Evolutionary conservation across 2,888 invertebrate species (phyloP).

Genomic region (Ornithoptera priamus): DNA sequence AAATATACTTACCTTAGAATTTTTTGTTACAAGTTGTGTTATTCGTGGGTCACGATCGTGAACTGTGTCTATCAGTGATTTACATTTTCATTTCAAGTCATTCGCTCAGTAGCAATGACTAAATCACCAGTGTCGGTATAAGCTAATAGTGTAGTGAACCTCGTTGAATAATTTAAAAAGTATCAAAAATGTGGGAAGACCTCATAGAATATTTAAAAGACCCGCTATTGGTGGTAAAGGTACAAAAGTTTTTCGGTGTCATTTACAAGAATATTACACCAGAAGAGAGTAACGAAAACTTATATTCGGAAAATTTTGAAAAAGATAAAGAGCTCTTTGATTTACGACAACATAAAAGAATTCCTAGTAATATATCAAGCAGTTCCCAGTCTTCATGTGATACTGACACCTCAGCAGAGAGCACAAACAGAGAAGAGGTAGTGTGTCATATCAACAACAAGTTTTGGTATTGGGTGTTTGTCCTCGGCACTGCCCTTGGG

Average conservation of each 20-base stretch:
- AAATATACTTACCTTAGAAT: too few relatives aligned
- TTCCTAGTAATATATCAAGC: constrained; percentile 64
- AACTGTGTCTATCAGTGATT: neutral
- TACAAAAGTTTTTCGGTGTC: constrained; percentile 90
- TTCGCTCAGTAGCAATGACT: constrained; percentile 7
- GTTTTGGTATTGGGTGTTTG: constrained; percentile 92
- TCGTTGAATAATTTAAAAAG: neutral
- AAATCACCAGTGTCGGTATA: constrained; percentile 9
- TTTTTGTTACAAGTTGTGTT: too few relatives aligned
- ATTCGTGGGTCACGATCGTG: too few relatives aligned
- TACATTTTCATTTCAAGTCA: neutral
- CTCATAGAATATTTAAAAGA: constrained; percentile 85
- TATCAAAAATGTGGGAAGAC: constrained; percentile 61
- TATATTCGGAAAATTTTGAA: constrained; percentile 54
- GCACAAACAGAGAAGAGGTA: constrained; percentile 55
- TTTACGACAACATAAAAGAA: constrained; percentile 59
- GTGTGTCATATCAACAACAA: constrained; percentile 82
- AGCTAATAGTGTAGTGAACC: constrained; percentile 3
- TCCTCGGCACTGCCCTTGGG: constrained; percentile 91
- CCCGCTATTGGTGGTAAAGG: constrained; percentile 86
- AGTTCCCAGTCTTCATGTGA: constrained; percentile 67
- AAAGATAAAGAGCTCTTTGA: constrained; percentile 49
- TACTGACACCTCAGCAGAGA: constrained; percentile 62
- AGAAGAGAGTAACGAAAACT: constrained; percentile 50
- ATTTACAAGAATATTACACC: constrained; percentile 63